Evolutionary conservation across 2,888 invertebrate species (phyloP), one percentile per base, ranked within the genome.

Genomic region (Drosophila picticornis): DNA sequence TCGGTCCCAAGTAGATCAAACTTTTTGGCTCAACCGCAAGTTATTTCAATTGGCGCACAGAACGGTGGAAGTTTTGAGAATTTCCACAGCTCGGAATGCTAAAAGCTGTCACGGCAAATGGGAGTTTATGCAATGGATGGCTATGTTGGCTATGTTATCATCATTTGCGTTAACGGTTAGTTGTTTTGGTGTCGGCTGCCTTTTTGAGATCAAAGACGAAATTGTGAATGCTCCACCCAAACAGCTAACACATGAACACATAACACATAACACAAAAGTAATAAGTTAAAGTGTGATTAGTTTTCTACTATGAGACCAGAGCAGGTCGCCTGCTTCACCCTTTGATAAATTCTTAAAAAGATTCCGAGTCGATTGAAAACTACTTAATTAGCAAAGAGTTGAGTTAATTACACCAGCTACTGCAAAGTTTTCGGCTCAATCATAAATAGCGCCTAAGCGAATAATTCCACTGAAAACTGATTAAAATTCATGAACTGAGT

Each of bases 21-120:
- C 66, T 65, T 66, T 61, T 38, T 76, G 43, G 48, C 75, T 57
- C 59, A 63, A 62, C 79, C 79, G 40, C 70, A 74, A 51, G 76
- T 63, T 71, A 82, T 73, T 80, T 73, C 64, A 67, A 75, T 66
- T 73, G 53, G 48, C 64, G 55, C 19, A 25, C 25, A 55, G 57
- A 63, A 57, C 66, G 52, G 25, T 72, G 67, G 25, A 60, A 72
- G 29, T 66, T 66, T 34, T 22, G 5, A 46, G 16, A 25, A 46
- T 46, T 46, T 46, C 16, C 25, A 25, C 32, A 19, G 25, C 7
- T 32, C 34, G 46, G 32, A n/a, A 34, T 27, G n/a, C 10, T 34
- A 10, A 22, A 22, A 1, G 31, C 22, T 5, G 22, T 5, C 27
- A n/a, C 2, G 4, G 7, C 25, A 25, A 5, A 29, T n/a, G 22